Conservation (phyloP, 2,113 vertebrate genomes). For the Vulpes vulpes region DNA sequence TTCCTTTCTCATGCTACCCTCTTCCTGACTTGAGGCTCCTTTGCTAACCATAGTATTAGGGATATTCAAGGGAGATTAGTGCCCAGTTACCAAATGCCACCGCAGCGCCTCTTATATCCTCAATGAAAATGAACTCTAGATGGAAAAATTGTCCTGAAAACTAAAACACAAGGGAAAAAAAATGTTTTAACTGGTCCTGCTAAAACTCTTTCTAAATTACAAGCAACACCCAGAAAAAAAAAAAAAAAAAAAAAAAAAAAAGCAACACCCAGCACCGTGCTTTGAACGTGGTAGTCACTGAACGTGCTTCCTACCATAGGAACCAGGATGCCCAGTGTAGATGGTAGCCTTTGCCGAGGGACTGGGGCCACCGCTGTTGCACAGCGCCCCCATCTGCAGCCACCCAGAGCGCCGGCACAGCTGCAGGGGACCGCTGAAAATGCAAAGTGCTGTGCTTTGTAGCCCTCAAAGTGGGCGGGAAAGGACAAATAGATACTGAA, state of each 20-base stretch:
- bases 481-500: neutral
- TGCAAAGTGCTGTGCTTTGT: neutral
- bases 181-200: neutral
- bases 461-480: neutral
- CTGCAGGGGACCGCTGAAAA: neutral
- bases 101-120: neutral
- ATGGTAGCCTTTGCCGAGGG: neutral
- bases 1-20: neutral
- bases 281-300: neutral
- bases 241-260: no score
- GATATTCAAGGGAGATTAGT: neutral
- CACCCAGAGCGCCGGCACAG: neutral
- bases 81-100: neutral
- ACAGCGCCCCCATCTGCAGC: neutral
- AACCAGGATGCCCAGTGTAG: neutral
- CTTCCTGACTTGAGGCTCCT: neutral
- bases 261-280: neutral
- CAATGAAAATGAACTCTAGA: neutral
- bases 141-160: neutral
- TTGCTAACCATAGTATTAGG: neutral
- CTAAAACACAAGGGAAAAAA: neutral
- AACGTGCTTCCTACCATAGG: neutral
- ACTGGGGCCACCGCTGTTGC: neutral
- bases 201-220: slow-evolving; percentile 4
- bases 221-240: neutral